Percentiles rank a stretch among this genome's conserved stretches.
Evolutionary conservation across 2,797 vertebrate species (phyloP).

Genomic region (Poecilia gillii): DNA sequence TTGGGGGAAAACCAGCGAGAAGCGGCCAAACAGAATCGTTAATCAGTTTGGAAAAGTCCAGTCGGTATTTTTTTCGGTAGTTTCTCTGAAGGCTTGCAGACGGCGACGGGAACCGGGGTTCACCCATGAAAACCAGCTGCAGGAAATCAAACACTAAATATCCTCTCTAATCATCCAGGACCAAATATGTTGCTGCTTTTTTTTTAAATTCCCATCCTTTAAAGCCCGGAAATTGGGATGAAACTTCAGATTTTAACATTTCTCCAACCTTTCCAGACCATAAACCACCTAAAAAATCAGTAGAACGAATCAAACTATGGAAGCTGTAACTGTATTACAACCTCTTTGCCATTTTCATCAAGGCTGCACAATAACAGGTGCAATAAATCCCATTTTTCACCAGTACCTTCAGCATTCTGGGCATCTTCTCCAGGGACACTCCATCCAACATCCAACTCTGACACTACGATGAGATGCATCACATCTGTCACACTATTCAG

Average conservation of each 20-base stretch:
- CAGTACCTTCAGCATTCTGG: neutral
- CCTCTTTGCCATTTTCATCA: no score
- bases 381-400: neutral
- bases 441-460: neutral
- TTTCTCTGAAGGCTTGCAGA: conserved; percentile 10
- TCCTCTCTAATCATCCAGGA: neutral
- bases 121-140: neutral
- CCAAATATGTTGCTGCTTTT: neutral
- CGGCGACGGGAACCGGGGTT: conserved; percentile 26
- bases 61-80: conserved; percentile 7
- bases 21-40: conserved; percentile 29
- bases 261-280: neutral
- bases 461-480: neutral
- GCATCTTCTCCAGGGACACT: neutral
- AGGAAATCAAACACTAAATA: neutral
- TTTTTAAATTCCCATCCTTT: neutral
- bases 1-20: neutral
- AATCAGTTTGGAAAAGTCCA: conserved; percentile 24
- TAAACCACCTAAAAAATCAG: neutral
- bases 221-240: neutral
- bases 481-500: neutral
- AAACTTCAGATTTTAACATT: neutral
- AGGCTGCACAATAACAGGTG: neutral
- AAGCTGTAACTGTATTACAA: no score
- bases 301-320: neutral